These are phyloP conservation scores for Hydropsyche tenuis DNA, from an alignment of 1,140 invertebrate species.

Conservation along the genomic window DNA sequence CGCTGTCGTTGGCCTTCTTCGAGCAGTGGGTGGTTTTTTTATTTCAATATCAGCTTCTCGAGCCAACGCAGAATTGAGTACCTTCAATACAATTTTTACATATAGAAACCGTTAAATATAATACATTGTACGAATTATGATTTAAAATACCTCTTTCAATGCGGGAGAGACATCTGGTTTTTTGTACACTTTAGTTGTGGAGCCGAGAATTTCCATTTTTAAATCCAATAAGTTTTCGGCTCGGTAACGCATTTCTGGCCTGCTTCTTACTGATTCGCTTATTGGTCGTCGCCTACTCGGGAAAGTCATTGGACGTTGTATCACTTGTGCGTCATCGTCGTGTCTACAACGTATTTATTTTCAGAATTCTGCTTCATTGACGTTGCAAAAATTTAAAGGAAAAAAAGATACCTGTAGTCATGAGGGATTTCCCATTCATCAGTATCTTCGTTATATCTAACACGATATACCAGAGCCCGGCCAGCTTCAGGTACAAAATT, in stretches of 20 bases:
- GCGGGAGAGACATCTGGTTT: constrained; percentile 47
- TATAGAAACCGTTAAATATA: not conserved
- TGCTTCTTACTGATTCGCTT: constrained; percentile 75
- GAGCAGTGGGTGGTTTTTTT: constrained; percentile 46
- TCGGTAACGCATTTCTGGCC: constrained; percentile 68
- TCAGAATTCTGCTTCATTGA: constrained; percentile 42
- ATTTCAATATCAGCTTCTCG: constrained; percentile 48
- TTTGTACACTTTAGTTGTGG: constrained; percentile 52
- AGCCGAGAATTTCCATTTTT: constrained; percentile 67
- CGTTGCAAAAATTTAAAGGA: not conserved
- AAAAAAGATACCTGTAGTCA: constrained; percentile 52
- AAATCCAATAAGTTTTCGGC: constrained; percentile 85
- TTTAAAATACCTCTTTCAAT: constrained; percentile 42
- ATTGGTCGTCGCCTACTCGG: constrained; percentile 71
- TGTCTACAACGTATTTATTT: constrained; percentile 30
- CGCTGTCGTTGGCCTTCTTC: constrained; percentile 47
- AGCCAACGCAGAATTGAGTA: constrained; percentile 46
- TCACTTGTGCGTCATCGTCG: constrained; percentile 57
- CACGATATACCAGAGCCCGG: constrained; percentile 80
- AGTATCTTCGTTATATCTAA: constrained; percentile 86
- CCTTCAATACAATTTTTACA: constrained; percentile 41
- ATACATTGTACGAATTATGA: not conserved
- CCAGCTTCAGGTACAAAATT: constrained; percentile 96
- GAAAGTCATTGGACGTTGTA: constrained; percentile 70
- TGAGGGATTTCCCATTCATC: constrained; percentile 78